Percentiles rank a stretch among this genome's conserved stretches.
Evolutionary conservation across 2,888 invertebrate species (phyloP).

Genomic region (Trissolcus brochymenae): DNA sequence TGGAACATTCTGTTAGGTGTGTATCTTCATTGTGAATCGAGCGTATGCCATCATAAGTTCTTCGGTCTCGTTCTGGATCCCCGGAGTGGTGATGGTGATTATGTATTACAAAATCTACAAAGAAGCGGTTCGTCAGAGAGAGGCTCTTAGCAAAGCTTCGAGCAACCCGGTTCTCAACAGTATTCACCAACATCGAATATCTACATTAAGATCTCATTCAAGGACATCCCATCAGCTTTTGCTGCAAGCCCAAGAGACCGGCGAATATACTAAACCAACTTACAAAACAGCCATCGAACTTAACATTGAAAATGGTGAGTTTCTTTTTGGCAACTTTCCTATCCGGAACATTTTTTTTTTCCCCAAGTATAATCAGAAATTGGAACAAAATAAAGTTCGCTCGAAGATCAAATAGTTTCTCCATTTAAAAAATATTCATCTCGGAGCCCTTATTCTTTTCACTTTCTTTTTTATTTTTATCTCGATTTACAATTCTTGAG

Average conservation of each 20-base stretch:
- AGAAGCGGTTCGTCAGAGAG: constrained; percentile 88
- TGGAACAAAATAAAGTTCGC: too few species aligned
- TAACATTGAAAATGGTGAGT: constrained; percentile 83
- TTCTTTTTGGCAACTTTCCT: not conserved
- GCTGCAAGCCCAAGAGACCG: constrained; percentile 68
- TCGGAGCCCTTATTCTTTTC: not conserved
- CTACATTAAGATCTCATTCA: constrained; percentile 82
- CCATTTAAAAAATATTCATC: not conserved
- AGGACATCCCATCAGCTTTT: constrained; percentile 71
- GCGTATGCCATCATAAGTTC: constrained; percentile 92
- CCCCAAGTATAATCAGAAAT: too few species aligned
- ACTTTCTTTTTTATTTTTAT: not conserved
- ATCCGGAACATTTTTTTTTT: too few species aligned
- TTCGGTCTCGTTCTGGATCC: constrained; percentile 94
- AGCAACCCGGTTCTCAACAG: constrained; percentile 90
- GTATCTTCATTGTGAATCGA: constrained; percentile 89
- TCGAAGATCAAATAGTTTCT: too few species aligned
- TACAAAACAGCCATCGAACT: constrained; percentile 82
- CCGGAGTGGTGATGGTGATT: constrained; percentile 92
- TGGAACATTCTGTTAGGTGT: constrained; percentile 76
- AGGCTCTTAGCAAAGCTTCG: constrained; percentile 88
- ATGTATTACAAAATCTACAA: constrained; percentile 91
- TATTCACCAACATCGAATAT: constrained; percentile 87
- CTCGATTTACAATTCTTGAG: too few species aligned
- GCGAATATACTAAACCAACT: constrained; percentile 66